phyloP scores from a whole-genome alignment of 2,797 vertebrate genomes.

The Centropyge bicolor region DNA sequence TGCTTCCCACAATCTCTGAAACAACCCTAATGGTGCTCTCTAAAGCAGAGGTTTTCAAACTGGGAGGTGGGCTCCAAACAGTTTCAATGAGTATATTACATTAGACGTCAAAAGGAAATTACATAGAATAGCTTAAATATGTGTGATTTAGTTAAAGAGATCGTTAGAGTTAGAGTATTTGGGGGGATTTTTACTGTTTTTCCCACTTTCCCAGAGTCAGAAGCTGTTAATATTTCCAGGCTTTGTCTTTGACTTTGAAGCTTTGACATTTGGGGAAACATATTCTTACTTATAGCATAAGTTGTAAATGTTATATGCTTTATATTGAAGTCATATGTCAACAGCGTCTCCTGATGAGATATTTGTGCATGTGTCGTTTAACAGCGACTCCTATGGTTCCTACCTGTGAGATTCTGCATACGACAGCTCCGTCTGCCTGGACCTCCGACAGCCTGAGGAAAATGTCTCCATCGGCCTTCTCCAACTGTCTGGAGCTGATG shows the following conservation, averaged over 20 bases:
- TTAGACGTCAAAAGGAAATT: no score
- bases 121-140: no score
- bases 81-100: no score
- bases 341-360: constrained; percentile 21
- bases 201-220: no score
- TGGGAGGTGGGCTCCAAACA: no score
- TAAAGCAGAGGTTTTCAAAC: background rate
- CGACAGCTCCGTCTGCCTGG: constrained; percentile 82
- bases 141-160: no score
- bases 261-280: background rate
- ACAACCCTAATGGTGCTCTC: background rate
- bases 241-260: no score
- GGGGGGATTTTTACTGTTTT: no score
- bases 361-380: constrained; percentile 28
- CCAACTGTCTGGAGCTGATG: constrained; percentile 86
- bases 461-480: constrained; percentile 82
- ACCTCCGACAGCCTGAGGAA: constrained; percentile 72
- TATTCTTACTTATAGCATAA: no score
- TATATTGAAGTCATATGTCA: background rate
- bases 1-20: constrained; percentile 15
- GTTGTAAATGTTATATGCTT: background rate
- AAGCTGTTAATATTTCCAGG: no score
- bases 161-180: no score
- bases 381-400: constrained; percentile 73
- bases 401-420: constrained; percentile 83